These are phyloP conservation scores for Peromyscus polionotus DNA, from an alignment of 2,113 vertebrate species.

Conservation along the genomic window DNA sequence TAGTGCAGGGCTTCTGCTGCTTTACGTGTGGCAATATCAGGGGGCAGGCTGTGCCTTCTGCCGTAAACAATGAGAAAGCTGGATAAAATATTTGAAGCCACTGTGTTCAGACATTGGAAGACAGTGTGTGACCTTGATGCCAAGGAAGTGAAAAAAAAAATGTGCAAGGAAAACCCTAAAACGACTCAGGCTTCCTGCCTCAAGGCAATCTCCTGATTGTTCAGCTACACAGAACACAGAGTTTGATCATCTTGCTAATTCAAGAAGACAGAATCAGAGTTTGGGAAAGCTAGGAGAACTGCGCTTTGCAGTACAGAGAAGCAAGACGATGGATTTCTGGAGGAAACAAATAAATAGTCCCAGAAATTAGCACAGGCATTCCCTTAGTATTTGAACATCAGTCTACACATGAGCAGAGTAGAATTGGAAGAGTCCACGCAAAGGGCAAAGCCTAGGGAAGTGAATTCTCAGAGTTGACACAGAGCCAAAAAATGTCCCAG, in stretches of 20 bases:
- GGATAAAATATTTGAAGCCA: neutral
- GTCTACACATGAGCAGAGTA: neutral
- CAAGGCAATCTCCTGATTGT: slow-evolving; percentile 3
- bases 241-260: slow-evolving; percentile 27
- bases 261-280: slow-evolving; percentile 52
- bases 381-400: neutral
- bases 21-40: neutral
- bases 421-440: neutral
- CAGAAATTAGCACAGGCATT: neutral
- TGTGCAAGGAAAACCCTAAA: slow-evolving; percentile 20
- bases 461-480: neutral
- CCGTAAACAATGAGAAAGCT: slow-evolving; percentile 12
- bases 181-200: slow-evolving; percentile 4
- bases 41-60: neutral
- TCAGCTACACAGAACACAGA: slow-evolving; percentile 27
- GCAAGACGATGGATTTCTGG: neutral
- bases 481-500: neutral
- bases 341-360: neutral
- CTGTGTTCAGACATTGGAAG: neutral
- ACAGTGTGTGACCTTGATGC: neutral
- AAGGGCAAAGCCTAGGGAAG: neutral
- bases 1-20: neutral
- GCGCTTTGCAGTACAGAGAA: neutral
- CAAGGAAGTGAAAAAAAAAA: neutral
- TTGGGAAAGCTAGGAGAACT: neutral